A percentile compares a stretch with the other conserved stretches of the same genome.
Evolutionary conservation across 1,140 invertebrate genomes (phyloP).

Genomic region (Metaphire vulgaris): DNA sequence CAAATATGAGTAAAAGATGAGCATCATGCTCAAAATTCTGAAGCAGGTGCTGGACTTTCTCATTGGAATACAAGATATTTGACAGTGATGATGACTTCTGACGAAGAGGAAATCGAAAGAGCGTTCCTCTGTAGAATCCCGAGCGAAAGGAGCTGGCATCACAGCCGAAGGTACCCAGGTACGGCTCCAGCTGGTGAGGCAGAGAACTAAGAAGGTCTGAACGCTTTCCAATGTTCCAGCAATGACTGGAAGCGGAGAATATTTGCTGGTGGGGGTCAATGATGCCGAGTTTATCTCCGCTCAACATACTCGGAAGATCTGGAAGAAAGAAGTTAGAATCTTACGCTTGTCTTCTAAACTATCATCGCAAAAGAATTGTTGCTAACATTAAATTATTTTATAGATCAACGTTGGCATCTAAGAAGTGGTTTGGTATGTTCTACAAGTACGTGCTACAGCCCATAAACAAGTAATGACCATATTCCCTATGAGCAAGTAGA

Average conservation of each 20-base stretch:
- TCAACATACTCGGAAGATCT: slow-evolving; percentile 43
- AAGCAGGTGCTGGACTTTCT: slow-evolving; percentile 30
- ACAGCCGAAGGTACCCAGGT: slow-evolving; percentile 28
- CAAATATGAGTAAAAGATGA: slow-evolving; percentile 14
- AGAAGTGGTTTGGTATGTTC: no score
- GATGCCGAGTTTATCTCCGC: slow-evolving; percentile 37
- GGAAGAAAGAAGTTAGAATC: slow-evolving; percentile 21
- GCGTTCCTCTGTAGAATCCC: slow-evolving; percentile 34
- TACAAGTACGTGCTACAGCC: no score
- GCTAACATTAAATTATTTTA: no score
- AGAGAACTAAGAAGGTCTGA: slow-evolving; percentile 19
- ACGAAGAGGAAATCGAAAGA: slow-evolving; percentile 34
- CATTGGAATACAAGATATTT: slow-evolving; percentile 5
- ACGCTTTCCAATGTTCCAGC: slow-evolving; percentile 11
- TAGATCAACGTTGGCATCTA: no score
- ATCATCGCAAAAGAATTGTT: no score
- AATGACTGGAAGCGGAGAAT: slow-evolving; percentile 9
- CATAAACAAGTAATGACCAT: no score
- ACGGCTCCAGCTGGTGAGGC: slow-evolving; percentile 30
- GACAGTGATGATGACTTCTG: slow-evolving; percentile 15
- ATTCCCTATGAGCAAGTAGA: no score
- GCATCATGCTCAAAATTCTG: slow-evolving; percentile 12
- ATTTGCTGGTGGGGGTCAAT: slow-evolving; percentile 37
- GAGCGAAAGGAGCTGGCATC: slow-evolving; percentile 29
- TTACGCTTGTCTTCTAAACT: no score